Evolutionary conservation across 2,113 vertebrate genomes (phyloP).

Genomic region (Cebus imitator): DNA sequence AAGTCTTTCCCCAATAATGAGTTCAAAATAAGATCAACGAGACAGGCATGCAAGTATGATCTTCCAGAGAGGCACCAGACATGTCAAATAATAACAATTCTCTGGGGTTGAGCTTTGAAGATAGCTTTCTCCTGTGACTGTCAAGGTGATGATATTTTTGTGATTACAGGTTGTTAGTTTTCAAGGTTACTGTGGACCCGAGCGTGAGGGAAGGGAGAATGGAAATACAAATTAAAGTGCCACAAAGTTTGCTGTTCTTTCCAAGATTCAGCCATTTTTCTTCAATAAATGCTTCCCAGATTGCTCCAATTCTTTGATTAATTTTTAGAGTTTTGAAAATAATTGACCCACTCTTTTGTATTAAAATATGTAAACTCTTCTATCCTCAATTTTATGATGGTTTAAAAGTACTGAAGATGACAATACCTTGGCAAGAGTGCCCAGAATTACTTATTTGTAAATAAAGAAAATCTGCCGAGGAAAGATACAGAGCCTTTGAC

Average conservation of each 20-base stretch:
- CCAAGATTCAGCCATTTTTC: neutral
- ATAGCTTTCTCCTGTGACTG: neutral
- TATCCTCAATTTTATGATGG: neutral
- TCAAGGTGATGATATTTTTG: neutral
- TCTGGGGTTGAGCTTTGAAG: neutral
- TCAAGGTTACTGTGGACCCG: neutral
- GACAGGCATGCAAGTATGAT: neutral
- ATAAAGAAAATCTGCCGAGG: neutral
- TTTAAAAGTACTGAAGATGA: neutral
- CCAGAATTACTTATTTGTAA: neutral
- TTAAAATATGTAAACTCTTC: neutral
- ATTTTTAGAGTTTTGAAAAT: neutral
- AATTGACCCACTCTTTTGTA: neutral
- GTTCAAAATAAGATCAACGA: neutral
- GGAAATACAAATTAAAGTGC: neutral
- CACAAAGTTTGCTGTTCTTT: neutral
- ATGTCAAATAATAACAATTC: neutral
- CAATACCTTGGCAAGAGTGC: neutral
- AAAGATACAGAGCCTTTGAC: neutral
- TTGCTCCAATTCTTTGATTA: neutral
- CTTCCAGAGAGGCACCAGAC: neutral
- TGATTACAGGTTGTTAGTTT: neutral
- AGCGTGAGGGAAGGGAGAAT: neutral
- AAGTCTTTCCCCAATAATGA: neutral
- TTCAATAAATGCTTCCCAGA: neutral